Base-by-base conservation (phyloP, 2,888 invertebrate species). In the Rotaria sp. region DNA sequence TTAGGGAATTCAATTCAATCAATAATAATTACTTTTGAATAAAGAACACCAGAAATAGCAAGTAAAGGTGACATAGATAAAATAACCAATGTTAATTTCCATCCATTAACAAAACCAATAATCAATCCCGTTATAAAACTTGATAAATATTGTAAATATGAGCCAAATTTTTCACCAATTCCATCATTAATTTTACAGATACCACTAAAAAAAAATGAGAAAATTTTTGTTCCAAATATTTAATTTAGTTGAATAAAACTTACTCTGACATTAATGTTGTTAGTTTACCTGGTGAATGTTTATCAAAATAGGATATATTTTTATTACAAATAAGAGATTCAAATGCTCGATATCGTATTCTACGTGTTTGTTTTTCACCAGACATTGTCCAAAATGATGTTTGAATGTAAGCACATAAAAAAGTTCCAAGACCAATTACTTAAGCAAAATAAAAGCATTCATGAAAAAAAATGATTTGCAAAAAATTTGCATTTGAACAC, bases 91-190 rank as follows among this genome's bases (percentile, higher is more conserved):
- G 93, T 92, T 88, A 93, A 90, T 88, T 93, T 91, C 93, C 93
- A 93, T 87, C 92, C 91, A 85, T 90, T 91, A 86, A 91, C 88
- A 88, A 93, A 92, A 0, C 92, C 92, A 74, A 95, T 92, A 4
- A 93, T 92, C 30, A 95, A 90, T 0, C 94, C 94, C 35, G 94
- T 93, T 18, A 94, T 87, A 89, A 94, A 94, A 0, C 94, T 93
- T 0, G 94, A 91, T 88, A 94, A 92, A 90, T 94, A 94, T 90
- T 94, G 94, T 13, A 94, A 90, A 89, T 95, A 94, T 88, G 94
- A 94, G 0, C 94, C 93, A 57, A 95, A 92, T 90, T 95, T 95
- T 90, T 95, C 95, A 0, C 95, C 95, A 80, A 95, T 93, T 21
- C 95, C 95, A 88, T 95, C 95, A 91, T 95, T 95, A 88, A 95